Conservation (phyloP, 1,140 invertebrate species). For the Sitodiplosis mosellana region DNA sequence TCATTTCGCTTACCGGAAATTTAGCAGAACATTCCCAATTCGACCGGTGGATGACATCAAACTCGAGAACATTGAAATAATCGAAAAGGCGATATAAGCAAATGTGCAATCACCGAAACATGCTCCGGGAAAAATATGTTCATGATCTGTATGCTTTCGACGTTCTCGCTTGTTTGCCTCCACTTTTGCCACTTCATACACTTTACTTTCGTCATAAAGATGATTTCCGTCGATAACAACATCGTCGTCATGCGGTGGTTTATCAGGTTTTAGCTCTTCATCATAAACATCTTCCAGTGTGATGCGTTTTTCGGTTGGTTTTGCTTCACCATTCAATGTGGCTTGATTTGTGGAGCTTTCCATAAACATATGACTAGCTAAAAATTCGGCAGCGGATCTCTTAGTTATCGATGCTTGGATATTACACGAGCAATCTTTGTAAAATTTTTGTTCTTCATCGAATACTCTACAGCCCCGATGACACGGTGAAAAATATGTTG, state of each 20-base stretch:
- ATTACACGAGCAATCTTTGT: background rate
- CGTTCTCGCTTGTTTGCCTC: too few relatives aligned
- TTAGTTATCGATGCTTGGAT: background rate
- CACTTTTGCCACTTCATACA: too few relatives aligned
- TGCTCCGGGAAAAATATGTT: constrained; percentile 27
- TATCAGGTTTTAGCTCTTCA: too few relatives aligned
- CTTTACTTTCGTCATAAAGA: too few relatives aligned
- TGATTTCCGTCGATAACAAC: too few relatives aligned
- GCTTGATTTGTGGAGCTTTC: too few relatives aligned
- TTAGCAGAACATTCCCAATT: constrained; percentile 40
- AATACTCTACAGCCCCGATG: constrained; percentile 34
- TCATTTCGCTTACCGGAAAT: constrained; percentile 30
- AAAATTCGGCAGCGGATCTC: background rate
- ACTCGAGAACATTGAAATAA: constrained; percentile 27
- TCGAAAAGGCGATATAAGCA: constrained; percentile 26
- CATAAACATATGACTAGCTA: too few relatives aligned
- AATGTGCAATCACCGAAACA: constrained; percentile 31
- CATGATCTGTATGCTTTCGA: too few relatives aligned
- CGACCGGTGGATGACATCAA: constrained; percentile 36
- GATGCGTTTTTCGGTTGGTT: too few relatives aligned
- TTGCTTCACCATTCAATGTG: too few relatives aligned
- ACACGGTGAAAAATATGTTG: constrained; percentile 40
- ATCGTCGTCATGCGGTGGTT: too few relatives aligned
- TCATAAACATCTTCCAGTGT: too few relatives aligned
- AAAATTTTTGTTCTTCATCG: background rate